Percentiles rank a stretch among this genome's conserved stretches.
These are phyloP conservation scores for Paramormyrops hopkinsi DNA, from an alignment of 2,797 vertebrate genomes.

Conservation along the genomic window DNA sequence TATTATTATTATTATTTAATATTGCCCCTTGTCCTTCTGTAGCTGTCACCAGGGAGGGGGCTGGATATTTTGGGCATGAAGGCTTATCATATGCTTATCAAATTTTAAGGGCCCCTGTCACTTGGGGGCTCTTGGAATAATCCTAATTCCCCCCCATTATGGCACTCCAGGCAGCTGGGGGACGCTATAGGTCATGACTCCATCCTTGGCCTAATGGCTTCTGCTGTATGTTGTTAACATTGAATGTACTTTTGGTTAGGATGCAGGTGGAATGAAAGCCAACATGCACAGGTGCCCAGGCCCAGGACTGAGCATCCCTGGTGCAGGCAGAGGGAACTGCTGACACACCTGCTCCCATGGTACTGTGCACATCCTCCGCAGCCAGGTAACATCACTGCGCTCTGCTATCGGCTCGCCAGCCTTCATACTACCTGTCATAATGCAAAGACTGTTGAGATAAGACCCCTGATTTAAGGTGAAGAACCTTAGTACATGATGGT, in stretches of 20 bases:
- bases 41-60: not conserved
- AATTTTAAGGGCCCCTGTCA: not conserved
- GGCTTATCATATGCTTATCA: not conserved
- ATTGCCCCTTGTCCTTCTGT: not conserved
- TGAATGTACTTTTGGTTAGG: slow-evolving; percentile 40
- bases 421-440: not conserved
- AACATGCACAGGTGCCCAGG: slow-evolving; percentile 66
- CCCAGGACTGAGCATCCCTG: slow-evolving; percentile 64
- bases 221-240: not conserved
- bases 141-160: not conserved
- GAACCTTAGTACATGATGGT: not conserved
- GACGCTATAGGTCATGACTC: not conserved
- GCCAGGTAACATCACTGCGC: slow-evolving; percentile 57
- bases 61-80: not conserved
- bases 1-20: not conserved
- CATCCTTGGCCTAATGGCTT: not conserved
- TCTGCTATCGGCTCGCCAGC: not conserved
- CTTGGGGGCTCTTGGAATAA: not conserved
- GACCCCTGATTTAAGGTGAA: not conserved
- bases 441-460: not conserved
- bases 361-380: slow-evolving; percentile 66
- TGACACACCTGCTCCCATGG: slow-evolving; percentile 73
- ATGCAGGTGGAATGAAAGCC: slow-evolving; percentile 74
- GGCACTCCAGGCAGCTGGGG: not conserved
- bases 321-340: slow-evolving; percentile 73